Evolutionary conservation across 1,140 invertebrate genomes (phyloP), one percentile per base, ranked within the genome.

Genomic region (Drosophila nigrodunni): DNA sequence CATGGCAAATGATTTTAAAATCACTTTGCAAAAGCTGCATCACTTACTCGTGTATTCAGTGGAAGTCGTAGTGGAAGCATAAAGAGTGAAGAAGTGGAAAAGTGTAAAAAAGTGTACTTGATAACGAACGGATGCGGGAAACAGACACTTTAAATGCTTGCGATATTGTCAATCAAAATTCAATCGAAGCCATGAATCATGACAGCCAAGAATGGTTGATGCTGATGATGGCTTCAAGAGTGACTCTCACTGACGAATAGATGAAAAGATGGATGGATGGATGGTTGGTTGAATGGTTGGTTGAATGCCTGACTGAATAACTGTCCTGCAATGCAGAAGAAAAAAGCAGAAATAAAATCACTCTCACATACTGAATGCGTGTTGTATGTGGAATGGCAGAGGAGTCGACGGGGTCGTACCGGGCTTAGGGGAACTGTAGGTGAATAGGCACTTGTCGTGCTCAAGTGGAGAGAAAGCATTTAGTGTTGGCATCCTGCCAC

Each of bases 151-250:
- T 91, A 91, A 91, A 91, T 80, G 90, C 88, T 82, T 90, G 90
- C 90, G 86, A 91, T 91, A 91, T 91, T 91, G 90, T 91, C 90
- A 91, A 91, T 91, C 90, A 91, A 91, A 91, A 91, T 87, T 91
- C 90, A 91, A 91, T 91, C 85, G 89, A 78, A 82, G 75, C 81
- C 85, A 88, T 88, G 85, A 89, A 89, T 88, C 85, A 88, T 89
- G 77, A 60, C 81, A 58, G 72, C 41, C 54, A 47, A 68, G 66
- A 49, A 77, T 79, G 80, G 73, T 79, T 82, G 25, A 76, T 83
- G 81, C 81, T 87, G 82, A 82, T 88, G 68, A 71, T 76, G 80
- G 77, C 82, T 71, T 69, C 82, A 67, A 75, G 71, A 78, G 78
- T 46, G 64, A 39, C 74, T 75, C 79, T 64, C 57, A 55, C 70